Evolutionary conservation across 1,140 invertebrate genomes (phyloP).

Genomic region (Orchestia grillus): DNA sequence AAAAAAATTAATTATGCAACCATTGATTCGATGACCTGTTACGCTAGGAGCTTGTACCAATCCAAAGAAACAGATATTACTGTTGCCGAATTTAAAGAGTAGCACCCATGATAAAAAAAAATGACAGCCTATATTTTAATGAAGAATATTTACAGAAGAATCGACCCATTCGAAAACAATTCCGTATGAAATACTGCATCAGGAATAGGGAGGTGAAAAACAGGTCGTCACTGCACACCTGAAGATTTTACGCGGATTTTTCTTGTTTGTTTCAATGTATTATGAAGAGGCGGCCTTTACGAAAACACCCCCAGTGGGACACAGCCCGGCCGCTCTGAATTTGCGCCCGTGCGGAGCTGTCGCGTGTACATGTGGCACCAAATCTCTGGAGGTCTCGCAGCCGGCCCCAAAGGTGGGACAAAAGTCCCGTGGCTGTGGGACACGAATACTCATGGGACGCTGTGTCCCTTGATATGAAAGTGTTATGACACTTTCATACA

Average conservation of each 20-base stretch:
- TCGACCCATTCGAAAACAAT: too few relatives aligned
- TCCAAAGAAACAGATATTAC: too few relatives aligned
- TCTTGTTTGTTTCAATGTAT: slow-evolving; percentile 12
- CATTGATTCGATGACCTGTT: too few relatives aligned
- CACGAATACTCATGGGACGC: not conserved
- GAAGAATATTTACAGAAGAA: too few relatives aligned
- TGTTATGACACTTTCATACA: not conserved
- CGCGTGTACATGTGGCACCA: not conserved
- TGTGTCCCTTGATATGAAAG: not conserved
- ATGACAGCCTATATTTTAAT: too few relatives aligned
- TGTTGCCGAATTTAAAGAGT: too few relatives aligned
- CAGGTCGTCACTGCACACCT: not conserved
- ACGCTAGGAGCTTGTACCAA: too few relatives aligned
- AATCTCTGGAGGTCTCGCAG: not conserved
- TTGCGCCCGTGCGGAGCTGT: not conserved
- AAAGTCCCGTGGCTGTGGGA: not conserved
- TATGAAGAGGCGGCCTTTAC: not conserved
- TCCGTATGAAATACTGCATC: not conserved
- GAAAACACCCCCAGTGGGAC: slow-evolving; percentile 1
- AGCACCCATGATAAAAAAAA: too few relatives aligned
- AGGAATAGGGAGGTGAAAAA: not conserved
- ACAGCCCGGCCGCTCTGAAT: not conserved
- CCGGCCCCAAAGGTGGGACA: not conserved
- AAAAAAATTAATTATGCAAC: too few relatives aligned
- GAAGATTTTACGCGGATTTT: not conserved